Evolutionary conservation across 35 echinoderm and acorn worm species (phyloP).

Genomic region (Antedon bifida): DNA sequence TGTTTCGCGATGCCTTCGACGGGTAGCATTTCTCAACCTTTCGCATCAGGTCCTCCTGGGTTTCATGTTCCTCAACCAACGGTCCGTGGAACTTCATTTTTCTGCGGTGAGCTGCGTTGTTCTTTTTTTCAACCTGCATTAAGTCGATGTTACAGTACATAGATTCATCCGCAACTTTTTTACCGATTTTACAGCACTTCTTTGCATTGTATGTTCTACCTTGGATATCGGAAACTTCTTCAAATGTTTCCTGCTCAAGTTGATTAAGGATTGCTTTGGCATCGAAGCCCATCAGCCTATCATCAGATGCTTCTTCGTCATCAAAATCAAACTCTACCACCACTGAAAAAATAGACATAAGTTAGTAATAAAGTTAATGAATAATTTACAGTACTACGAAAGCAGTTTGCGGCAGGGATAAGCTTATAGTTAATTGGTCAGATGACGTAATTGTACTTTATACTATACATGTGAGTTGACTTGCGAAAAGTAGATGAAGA

Average conservation of each 20-base stretch:
- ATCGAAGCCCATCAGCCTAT: neutral
- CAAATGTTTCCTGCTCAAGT: conserved; percentile 33
- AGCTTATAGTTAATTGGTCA: too few relatives aligned
- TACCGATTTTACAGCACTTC: conserved; percentile 65
- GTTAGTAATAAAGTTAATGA: too few relatives aligned
- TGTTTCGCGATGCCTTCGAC: conserved; percentile 31
- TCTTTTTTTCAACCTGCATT: conserved; percentile 51
- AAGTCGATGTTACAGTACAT: conserved; percentile 50
- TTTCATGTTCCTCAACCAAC: neutral
- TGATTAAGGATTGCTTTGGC: conserved; percentile 16
- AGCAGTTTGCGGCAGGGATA: too few relatives aligned
- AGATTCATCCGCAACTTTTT: conserved; percentile 36
- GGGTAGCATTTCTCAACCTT: conserved; percentile 55
- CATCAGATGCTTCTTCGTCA: neutral
- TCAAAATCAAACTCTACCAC: neutral
- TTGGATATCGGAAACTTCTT: conserved; percentile 10
- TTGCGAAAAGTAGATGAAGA: too few relatives aligned
- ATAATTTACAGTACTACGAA: too few relatives aligned
- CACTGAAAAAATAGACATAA: neutral
- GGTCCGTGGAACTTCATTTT: conserved; percentile 78
- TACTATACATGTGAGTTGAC: too few relatives aligned
- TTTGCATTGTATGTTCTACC: conserved; percentile 16
- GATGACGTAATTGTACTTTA: too few relatives aligned
- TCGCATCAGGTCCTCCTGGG: conserved; percentile 31
- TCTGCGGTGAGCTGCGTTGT: conserved; percentile 36